A percentile compares a stretch with the other conserved stretches of the same genome.
Evolutionary conservation across 2,888 invertebrate species (phyloP).

Genomic region (Heteropelma amictum): DNA sequence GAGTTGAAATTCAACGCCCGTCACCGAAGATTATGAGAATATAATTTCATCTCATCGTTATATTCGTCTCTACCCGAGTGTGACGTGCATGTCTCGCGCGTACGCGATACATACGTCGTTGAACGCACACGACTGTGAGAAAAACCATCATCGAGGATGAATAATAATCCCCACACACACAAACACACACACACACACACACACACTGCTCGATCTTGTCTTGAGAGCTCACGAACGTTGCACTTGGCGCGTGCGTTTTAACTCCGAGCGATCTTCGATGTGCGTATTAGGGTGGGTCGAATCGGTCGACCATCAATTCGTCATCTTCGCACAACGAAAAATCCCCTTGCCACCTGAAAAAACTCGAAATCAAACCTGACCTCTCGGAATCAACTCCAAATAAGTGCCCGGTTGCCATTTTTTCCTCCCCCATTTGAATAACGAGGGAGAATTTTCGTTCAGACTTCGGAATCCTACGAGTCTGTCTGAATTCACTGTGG

Average conservation of each 20-base stretch:
- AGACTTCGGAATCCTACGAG: too few species aligned
- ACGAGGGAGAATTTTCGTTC: too few species aligned
- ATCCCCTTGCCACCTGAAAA: too few species aligned
- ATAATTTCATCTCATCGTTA: conserved; percentile 20
- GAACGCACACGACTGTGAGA: conserved; percentile 26
- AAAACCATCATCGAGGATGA: conserved; percentile 3
- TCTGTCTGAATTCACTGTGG: too few species aligned
- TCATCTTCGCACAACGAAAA: too few species aligned
- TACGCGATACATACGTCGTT: conserved; percentile 3
- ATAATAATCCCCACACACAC: neutral
- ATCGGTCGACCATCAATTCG: too few species aligned
- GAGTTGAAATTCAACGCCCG: conserved; percentile 21
- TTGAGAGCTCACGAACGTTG: conserved; percentile 17
- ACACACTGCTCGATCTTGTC: neutral
- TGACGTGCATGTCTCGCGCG: neutral
- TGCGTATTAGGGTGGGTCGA: too few species aligned
- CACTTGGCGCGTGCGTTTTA: conserved; percentile 23
- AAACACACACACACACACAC: neutral
- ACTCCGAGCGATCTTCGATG: neutral
- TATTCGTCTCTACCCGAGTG: conserved; percentile 7
- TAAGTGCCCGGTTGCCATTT: too few species aligned
- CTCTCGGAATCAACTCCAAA: too few species aligned
- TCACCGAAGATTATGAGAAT: conserved; percentile 23
- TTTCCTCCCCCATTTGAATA: too few species aligned
- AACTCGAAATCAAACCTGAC: too few species aligned